phyloP scores from a whole-genome alignment of 2,797 vertebrate genomes.

The Pseudochaenichthys georgianus region DNA sequence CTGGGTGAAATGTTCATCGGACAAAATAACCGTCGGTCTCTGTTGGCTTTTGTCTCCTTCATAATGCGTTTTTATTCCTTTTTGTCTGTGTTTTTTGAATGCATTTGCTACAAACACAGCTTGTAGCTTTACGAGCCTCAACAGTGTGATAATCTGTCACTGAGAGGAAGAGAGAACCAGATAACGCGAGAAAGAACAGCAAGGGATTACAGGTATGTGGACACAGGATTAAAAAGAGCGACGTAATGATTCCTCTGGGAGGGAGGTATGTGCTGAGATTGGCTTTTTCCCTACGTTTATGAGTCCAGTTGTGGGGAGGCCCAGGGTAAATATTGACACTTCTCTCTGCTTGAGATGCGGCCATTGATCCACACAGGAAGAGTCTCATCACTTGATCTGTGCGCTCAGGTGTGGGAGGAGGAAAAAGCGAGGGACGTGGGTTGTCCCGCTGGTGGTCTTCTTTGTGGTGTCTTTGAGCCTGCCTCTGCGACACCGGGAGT shows the following conservation, averaged over 20 bases:
- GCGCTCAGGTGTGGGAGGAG: constrained; percentile 81
- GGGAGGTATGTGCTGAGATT: constrained; percentile 83
- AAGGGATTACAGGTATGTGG: constrained; percentile 76
- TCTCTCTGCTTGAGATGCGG: constrained; percentile 74
- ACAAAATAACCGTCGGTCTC: constrained; percentile 61
- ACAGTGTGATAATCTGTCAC: constrained; percentile 67
- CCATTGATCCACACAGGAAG: constrained; percentile 75
- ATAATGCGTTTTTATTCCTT: constrained; percentile 35
- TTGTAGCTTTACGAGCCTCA: constrained; percentile 51
- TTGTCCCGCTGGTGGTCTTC: constrained; percentile 72
- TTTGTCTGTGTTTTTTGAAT: constrained; percentile 6
- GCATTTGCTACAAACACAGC: constrained; percentile 39
- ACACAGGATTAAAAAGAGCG: constrained; percentile 77
- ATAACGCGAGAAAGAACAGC: constrained; percentile 58
- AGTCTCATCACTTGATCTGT: constrained; percentile 83
- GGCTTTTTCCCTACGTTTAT: constrained; percentile 77
- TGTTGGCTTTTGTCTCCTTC: constrained; percentile 51
- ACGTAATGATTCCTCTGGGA: constrained; percentile 80
- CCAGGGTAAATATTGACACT: constrained; percentile 84
- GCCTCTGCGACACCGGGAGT: constrained; percentile 69
- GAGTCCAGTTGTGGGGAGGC: constrained; percentile 79
- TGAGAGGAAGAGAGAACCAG: constrained; percentile 45
- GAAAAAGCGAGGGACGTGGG: constrained; percentile 60
- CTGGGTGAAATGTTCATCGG: constrained; percentile 70
- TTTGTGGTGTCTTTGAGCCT: constrained; percentile 53